A percentile compares a stretch with the other conserved stretches of the same genome.
These are phyloP conservation scores for Notiomystis cincta DNA, from an alignment of 2,113 vertebrate genomes.

Conservation along the genomic window DNA sequence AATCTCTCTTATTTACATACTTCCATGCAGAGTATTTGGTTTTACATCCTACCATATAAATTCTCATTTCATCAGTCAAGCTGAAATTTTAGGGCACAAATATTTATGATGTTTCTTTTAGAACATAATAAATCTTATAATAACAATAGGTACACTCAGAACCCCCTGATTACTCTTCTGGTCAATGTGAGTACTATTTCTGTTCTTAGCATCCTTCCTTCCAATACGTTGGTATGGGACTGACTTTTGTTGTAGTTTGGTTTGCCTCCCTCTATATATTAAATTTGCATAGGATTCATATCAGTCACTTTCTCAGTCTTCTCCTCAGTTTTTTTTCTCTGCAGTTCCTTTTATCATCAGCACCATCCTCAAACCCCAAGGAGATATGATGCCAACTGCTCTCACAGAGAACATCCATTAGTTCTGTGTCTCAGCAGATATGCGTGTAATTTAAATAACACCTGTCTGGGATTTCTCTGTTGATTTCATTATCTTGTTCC, in stretches of 20 bases:
- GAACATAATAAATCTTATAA: neutral
- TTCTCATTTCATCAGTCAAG: neutral
- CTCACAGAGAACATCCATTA: neutral
- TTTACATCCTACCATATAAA: neutral
- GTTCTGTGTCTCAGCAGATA: neutral
- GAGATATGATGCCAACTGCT: neutral
- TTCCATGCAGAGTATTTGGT: neutral
- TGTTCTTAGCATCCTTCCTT: neutral
- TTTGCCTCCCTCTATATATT: neutral
- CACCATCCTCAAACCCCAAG: neutral
- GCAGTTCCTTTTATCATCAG: neutral
- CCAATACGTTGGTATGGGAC: neutral
- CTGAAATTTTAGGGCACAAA: neutral
- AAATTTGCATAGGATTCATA: neutral
- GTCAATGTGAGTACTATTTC: neutral
- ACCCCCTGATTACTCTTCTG: neutral
- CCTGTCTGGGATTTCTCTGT: neutral
- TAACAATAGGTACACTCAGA: neutral
- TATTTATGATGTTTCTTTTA: neutral
- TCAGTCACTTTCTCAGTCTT: neutral
- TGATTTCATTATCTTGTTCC: neutral
- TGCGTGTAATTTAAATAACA: neutral
- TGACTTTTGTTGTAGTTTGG: neutral
- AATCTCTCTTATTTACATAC: neutral
- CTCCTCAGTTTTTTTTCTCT: neutral